Conservation (phyloP, 1,140 invertebrate genomes). For the Cydia fagiglandana region DNA sequence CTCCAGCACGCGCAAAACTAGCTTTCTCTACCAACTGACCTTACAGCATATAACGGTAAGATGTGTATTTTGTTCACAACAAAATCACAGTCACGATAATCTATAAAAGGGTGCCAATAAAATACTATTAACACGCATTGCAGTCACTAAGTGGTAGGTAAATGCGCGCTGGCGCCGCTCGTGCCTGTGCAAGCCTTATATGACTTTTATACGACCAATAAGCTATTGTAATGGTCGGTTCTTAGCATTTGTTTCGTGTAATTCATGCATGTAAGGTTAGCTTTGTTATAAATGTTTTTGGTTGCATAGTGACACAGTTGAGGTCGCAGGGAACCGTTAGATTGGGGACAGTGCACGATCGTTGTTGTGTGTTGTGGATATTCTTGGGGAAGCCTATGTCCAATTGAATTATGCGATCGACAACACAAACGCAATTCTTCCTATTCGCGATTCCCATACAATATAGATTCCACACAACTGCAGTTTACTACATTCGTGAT, state of each 20-base stretch:
- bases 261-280: not conserved
- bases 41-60: slow-evolving; percentile 7
- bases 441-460: no score
- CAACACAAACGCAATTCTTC: no score
- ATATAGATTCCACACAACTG: no score
- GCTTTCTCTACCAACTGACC: slow-evolving; percentile 10
- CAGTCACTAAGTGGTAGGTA: slow-evolving; percentile 27
- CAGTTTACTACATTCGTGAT: no score
- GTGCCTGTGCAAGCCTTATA: slow-evolving; percentile 12
- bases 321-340: not conserved
- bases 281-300: not conserved
- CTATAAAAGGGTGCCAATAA: slow-evolving; percentile 35
- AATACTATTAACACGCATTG: slow-evolving; percentile 36
- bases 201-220: slow-evolving; percentile 8
- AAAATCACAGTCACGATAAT: slow-evolving; percentile 34
- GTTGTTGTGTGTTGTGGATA: no score
- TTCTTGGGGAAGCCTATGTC: no score
- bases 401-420: no score
- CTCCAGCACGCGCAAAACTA: not conserved
- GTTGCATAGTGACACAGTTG: not conserved
- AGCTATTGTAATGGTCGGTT: not conserved
- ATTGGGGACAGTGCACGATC: no score
- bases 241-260: slow-evolving; percentile 2
- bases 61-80: slow-evolving; percentile 19
- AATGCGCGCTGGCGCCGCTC: slow-evolving; percentile 6